A percentile compares a stretch with the other conserved stretches of the same genome.
These are phyloP conservation scores for Apis florea DNA, from an alignment of 1,140 invertebrate species.

Conservation along the genomic window DNA sequence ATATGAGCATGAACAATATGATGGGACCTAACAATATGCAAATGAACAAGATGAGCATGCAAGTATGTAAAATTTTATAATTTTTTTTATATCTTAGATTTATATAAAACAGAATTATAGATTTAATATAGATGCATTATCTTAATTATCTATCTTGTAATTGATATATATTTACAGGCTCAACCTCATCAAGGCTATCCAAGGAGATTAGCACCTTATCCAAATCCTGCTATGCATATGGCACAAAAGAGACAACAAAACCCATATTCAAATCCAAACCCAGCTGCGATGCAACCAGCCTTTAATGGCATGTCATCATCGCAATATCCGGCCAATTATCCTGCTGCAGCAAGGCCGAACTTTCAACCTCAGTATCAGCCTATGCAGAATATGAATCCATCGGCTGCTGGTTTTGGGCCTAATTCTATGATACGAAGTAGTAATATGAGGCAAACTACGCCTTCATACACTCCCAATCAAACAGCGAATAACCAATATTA, in stretches of 20 bases:
- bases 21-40: conserved; percentile 82
- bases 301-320: conserved; percentile 68
- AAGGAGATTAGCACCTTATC: conserved; percentile 89
- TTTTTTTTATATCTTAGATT: neutral
- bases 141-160: neutral
- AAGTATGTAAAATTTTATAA: conserved; percentile 73
- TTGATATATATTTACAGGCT: conserved; percentile 52
- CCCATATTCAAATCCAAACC: conserved; percentile 64
- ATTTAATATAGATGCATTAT: neutral
- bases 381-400: conserved; percentile 82
- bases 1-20: conserved; percentile 84
- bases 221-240: conserved; percentile 90
- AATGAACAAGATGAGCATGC: conserved; percentile 83
- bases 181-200: conserved; percentile 74
- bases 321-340: conserved; percentile 74
- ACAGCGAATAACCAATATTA: conserved; percentile 56
- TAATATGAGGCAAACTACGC: conserved; percentile 83
- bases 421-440: conserved; percentile 72
- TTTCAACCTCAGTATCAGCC: conserved; percentile 86
- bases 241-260: conserved; percentile 85
- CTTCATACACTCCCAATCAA: conserved; percentile 82
- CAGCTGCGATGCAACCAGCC: conserved; percentile 78
- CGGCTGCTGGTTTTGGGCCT: conserved; percentile 76
- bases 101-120: neutral
- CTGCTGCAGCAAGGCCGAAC: conserved; percentile 81